Conservation (phyloP, 2,888 invertebrate genomes). For the Loripinus fragilis region DNA sequence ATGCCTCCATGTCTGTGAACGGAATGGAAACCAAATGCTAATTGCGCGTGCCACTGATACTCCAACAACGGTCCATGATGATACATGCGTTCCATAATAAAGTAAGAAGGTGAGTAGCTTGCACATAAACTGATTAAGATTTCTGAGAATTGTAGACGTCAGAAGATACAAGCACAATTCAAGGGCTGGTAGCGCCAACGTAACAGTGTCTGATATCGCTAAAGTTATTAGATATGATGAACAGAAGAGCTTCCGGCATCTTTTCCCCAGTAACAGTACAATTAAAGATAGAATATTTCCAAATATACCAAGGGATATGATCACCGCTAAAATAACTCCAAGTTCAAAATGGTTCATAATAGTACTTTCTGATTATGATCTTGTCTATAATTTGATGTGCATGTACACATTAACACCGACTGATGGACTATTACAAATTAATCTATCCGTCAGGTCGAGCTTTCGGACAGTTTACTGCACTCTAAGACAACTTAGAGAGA, state of each 20-base stretch:
- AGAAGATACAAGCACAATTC: background rate
- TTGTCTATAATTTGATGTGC: too few species aligned
- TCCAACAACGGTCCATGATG: constrained; percentile 1
- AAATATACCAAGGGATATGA: background rate
- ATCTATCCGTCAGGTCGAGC: too few species aligned
- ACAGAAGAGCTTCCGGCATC: constrained; percentile 1
- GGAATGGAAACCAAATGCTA: constrained; percentile 2
- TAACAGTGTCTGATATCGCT: background rate
- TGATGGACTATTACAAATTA: too few species aligned
- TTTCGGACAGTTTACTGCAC: too few species aligned
- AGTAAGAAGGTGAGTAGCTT: background rate
- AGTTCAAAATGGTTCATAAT: background rate
- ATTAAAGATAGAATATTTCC: background rate
- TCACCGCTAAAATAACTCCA: constrained; percentile 1
- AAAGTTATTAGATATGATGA: background rate
- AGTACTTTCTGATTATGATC: background rate
- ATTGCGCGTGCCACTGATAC: background rate
- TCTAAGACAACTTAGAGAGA: too few species aligned
- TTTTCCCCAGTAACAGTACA: background rate
- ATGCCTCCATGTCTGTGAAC: background rate
- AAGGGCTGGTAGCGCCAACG: background rate
- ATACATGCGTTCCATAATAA: background rate
- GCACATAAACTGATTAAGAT: background rate
- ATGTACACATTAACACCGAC: too few species aligned
- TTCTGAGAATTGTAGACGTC: background rate